phyloP scores from a whole-genome alignment of 2,888 invertebrate species.

The Rhagonycha lutea region DNA sequence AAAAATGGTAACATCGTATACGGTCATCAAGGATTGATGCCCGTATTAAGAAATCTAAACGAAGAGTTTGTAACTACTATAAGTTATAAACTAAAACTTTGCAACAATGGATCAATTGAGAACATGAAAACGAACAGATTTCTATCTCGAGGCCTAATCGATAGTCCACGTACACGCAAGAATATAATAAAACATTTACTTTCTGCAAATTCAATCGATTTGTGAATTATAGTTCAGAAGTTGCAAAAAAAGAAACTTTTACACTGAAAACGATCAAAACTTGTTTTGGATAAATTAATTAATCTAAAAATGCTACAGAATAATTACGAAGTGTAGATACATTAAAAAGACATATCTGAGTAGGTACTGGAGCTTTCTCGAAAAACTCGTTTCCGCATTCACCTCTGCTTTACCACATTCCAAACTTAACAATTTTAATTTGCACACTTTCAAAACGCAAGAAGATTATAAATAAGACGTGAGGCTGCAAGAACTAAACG shows the following conservation, averaged over 20 bases:
- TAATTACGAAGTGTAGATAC: too few species aligned
- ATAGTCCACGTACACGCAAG: neutral
- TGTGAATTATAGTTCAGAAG: neutral
- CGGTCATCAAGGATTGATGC: neutral
- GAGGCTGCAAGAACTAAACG: neutral
- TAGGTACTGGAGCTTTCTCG: constrained; percentile 18
- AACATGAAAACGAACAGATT: neutral
- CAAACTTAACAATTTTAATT: constrained; percentile 17
- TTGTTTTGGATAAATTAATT: neutral
- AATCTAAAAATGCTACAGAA: neutral
- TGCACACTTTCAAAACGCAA: constrained; percentile 7
- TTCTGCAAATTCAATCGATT: neutral
- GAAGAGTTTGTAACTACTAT: neutral
- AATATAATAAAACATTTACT: neutral
- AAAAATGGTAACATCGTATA: neutral
- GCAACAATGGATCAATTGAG: neutral
- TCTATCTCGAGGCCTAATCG: neutral
- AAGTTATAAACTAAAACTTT: neutral
- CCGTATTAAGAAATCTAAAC: neutral
- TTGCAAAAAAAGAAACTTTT: neutral
- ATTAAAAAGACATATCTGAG: neutral
- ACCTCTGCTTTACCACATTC: constrained; percentile 15
- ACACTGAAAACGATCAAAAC: neutral
- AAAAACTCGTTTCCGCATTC: constrained; percentile 26
- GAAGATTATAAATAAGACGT: neutral